These are phyloP conservation scores for Pleuronectes platessa DNA, from an alignment of 2,113 vertebrate species.

Conservation along the genomic window DNA sequence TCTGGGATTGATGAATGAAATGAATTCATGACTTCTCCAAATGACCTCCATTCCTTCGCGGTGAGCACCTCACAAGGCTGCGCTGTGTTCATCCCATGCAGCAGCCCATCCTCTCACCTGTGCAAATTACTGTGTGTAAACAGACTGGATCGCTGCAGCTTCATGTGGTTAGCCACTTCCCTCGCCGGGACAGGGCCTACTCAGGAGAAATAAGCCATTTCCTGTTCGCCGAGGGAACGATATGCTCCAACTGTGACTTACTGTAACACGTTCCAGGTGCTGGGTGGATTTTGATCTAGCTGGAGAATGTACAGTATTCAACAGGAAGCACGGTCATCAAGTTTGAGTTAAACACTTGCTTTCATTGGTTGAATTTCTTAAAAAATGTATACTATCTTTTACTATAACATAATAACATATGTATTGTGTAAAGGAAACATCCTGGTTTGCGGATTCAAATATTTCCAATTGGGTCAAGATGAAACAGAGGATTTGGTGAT, in stretches of 20 bases:
- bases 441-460: background rate
- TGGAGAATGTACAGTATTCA: conserved; percentile 31
- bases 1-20: conserved; percentile 59
- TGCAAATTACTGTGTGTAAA: conserved; percentile 76
- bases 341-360: conserved; percentile 12
- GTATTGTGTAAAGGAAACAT: conserved; percentile 1
- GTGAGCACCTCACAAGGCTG: conserved; percentile 57
- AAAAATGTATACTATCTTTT: background rate
- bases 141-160: conserved; percentile 64
- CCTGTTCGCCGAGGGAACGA: conserved; percentile 66
- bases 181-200: conserved; percentile 63
- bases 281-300: conserved; percentile 52
- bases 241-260: conserved; percentile 68
- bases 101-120: conserved; percentile 73
- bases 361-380: conserved; percentile 12
- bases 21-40: conserved; percentile 65
- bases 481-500: background rate
- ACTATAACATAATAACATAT: background rate
- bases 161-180: conserved; percentile 81
- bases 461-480: conserved; percentile 8
- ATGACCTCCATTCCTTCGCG: conserved; percentile 21
- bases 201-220: conserved; percentile 77
- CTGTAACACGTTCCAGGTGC: conserved; percentile 74
- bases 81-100: conserved; percentile 46
- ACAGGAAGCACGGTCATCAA: conserved; percentile 31